These are phyloP conservation scores for Stenodera caucasica DNA, from an alignment of 2,888 invertebrate genomes.

Conservation along the genomic window DNA sequence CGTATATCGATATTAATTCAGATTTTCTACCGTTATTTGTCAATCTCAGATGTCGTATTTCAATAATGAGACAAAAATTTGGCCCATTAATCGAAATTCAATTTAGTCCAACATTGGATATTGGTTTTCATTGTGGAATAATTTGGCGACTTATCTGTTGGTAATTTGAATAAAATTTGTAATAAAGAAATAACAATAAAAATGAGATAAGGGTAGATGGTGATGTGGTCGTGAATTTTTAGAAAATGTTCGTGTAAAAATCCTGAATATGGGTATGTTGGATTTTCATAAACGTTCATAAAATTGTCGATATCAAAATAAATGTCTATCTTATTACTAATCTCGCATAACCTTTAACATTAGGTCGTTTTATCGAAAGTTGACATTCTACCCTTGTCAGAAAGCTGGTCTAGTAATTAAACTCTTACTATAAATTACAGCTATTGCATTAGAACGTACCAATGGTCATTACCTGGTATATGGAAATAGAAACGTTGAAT, in stretches of 20 bases:
- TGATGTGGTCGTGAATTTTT: not conserved
- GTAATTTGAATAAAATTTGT: constrained; percentile 19
- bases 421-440: constrained; percentile 33
- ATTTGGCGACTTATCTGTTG: constrained; percentile 19
- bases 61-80: no score
- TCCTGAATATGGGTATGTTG: constrained; percentile 15
- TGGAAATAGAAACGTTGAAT: not conserved
- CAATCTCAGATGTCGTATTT: no score
- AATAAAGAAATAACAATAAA: constrained; percentile 18
- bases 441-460: constrained; percentile 29
- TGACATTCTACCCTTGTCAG: constrained; percentile 25
- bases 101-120: not conserved
- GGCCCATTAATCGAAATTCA: not conserved
- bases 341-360: constrained; percentile 18
- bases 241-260: constrained; percentile 12
- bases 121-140: not conserved
- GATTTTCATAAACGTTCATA: constrained; percentile 13
- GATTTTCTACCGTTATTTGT: no score
- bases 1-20: not conserved
- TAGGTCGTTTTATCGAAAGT: constrained; percentile 22
- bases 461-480: constrained; percentile 32
- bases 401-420: constrained; percentile 32
- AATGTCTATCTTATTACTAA: constrained; percentile 9
- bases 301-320: constrained; percentile 19
- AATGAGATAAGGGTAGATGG: constrained; percentile 18